A percentile compares a stretch with the other conserved stretches of the same genome.
These are phyloP conservation scores for Philypnodon macrostomus DNA, from an alignment of 2,797 vertebrate species.

Conservation along the genomic window DNA sequence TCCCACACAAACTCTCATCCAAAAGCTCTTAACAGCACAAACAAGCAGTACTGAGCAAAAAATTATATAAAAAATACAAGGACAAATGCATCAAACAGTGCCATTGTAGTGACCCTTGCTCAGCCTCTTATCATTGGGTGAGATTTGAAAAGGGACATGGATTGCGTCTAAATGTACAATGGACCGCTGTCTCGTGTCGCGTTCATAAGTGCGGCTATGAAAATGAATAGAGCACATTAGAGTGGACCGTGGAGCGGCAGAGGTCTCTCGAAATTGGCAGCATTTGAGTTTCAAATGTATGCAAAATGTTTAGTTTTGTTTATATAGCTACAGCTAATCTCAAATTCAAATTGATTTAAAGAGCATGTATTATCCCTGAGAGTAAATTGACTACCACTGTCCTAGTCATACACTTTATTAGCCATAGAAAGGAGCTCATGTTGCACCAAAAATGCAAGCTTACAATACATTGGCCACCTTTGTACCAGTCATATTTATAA, in stretches of 20 bases:
- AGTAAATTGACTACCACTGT: too few species aligned
- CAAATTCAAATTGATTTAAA: too few species aligned
- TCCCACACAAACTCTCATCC: conserved; percentile 50
- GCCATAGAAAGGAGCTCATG: too few species aligned
- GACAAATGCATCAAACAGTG: conserved; percentile 23
- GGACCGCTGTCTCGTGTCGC: conserved; percentile 48
- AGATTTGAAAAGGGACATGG: conserved; percentile 30
- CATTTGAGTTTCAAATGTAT: conserved; percentile 1
- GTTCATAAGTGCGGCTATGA: conserved; percentile 33
- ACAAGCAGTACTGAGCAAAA: conserved; percentile 20
- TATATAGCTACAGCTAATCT: too few species aligned
- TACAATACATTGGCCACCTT: too few species aligned
- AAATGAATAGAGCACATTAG: conserved; percentile 52
- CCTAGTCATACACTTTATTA: too few species aligned
- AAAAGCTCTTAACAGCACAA: conserved; percentile 34
- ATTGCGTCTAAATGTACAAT: conserved; percentile 26
- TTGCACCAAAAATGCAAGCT: too few species aligned
- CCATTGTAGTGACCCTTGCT: conserved; percentile 1
- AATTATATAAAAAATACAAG: too few species aligned
- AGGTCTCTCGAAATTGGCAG: conserved; percentile 27
- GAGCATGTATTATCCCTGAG: too few species aligned
- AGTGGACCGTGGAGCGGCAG: conserved; percentile 56
- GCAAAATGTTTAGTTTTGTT: neutral
- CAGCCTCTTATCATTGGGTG: conserved; percentile 20
- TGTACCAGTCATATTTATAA: too few species aligned